Conservation (phyloP, 2,888 invertebrate genomes). For the Agrotis ipsilon region DNA sequence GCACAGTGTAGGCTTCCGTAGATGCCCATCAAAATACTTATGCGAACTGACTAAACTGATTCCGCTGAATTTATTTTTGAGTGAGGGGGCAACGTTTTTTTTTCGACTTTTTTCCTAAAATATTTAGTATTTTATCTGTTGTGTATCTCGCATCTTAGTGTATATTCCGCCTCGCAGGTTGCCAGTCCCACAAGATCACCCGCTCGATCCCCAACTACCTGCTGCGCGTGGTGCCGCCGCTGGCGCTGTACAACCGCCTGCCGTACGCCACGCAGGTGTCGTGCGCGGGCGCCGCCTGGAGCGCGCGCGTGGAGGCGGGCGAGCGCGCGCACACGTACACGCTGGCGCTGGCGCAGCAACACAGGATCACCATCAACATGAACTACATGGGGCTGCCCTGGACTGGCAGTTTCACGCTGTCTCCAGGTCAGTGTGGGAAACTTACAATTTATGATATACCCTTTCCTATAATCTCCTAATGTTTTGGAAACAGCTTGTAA, state of each 20-base stretch:
- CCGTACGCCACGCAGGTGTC: slow-evolving; percentile 91
- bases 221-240: slow-evolving; percentile 93
- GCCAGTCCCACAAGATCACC: slow-evolving; percentile 81
- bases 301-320: slow-evolving; percentile 93
- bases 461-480: too few species aligned
- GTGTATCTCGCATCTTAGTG: too few species aligned
- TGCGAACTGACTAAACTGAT: too few species aligned
- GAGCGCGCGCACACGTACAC: slow-evolving; percentile 93
- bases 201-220: slow-evolving; percentile 93
- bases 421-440: slow-evolving; percentile 84
- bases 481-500: too few species aligned
- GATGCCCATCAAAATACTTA: too few species aligned
- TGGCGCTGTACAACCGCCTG: slow-evolving; percentile 94
- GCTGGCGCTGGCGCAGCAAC: slow-evolving; percentile 91
- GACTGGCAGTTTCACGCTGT: slow-evolving; percentile 93
- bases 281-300: slow-evolving; percentile 67
- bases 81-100: too few species aligned
- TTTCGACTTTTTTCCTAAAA: too few species aligned
- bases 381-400: slow-evolving; percentile 93
- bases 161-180: slow-evolving; percentile 71
- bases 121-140: too few species aligned
- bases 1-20: too few species aligned
- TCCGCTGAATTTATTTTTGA: too few species aligned
- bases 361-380: slow-evolving; percentile 86
- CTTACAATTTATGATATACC: neutral